Evolutionary conservation across 2,888 invertebrate species (phyloP), one percentile per base, ranked within the genome.

Genomic region (Actias luna): DNA sequence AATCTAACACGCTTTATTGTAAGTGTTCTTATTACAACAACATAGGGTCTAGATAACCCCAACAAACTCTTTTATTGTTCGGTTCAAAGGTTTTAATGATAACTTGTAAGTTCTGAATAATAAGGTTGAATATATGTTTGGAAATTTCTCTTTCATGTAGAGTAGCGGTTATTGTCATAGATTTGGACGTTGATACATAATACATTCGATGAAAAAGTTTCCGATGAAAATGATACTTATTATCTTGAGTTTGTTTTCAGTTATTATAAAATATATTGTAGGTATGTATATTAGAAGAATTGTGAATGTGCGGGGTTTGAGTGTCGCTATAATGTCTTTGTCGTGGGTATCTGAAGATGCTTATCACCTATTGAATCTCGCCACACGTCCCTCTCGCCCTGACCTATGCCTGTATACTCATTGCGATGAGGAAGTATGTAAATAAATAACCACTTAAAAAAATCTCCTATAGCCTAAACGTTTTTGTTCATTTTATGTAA

Each of bases 81-180:
- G 22, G 18, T n/a, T 35, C n/a, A 14, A 7, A 10, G 35, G 25
- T 52, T 16, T 35, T 31, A 58, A 62, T 58, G 5, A 42, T 62
- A 58, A 31, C 4, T 42, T 39, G 42, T 62, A 42, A 42, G 25
- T 18, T 46, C 16, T 29, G 1, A 2, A 16, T 18, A 1, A 42
- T 58, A 58, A 31, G 57, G 57, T 33, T 42, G 58, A 62, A 31
- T 55, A 18, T 58, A 2, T 39, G 2, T 18, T 58, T 39, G 16
- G 29, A 31, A 62, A 42, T 62, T 42, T 5, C 29, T 0, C 29
- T 39, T 57, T 62, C 12, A 27, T 31, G 42, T 42, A 31, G 57
- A 42, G 42, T 42, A 39, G 42, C 31, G 55, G 39, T 61, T 62
- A 61, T 61, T 58, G 42, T 58, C 33, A 33, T 18, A 61, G 61